A percentile compares a stretch with the other conserved stretches of the same genome.
phyloP scores from a whole-genome alignment of 2,797 vertebrate species.

The Momotus momota region DNA sequence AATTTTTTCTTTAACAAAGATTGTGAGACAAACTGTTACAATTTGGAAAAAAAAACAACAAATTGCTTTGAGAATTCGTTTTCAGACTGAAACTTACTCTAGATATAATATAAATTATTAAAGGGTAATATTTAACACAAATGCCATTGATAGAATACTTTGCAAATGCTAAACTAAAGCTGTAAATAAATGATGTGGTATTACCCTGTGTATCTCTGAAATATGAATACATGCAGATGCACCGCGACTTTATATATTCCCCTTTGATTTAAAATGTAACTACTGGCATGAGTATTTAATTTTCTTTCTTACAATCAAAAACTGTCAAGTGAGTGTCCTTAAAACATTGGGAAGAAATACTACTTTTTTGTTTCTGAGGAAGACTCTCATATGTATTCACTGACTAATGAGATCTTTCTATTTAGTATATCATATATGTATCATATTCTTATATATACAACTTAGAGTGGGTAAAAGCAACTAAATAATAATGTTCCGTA shows the following conservation, averaged over 20 bases:
- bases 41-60: background rate
- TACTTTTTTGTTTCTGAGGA: background rate
- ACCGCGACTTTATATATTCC: background rate
- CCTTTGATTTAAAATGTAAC: constrained; percentile 4
- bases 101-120: constrained; percentile 42
- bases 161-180: constrained; percentile 21
- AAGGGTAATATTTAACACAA: constrained; percentile 28
- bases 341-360: rapidly evolving
- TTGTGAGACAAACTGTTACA: background rate
- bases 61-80: background rate
- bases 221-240: background rate
- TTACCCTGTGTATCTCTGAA: background rate
- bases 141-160: constrained; percentile 13
- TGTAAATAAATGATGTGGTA: constrained; percentile 8
- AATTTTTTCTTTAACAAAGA: constrained; percentile 21
- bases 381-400: background rate
- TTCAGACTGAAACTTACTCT: background rate
- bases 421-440: background rate
- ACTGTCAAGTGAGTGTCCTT: background rate
- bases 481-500: background rate
- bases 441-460: background rate
- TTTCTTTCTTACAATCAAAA: background rate
- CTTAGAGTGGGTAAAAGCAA: background rate
- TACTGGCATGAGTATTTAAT: background rate
- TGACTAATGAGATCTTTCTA: background rate